Conservation (phyloP, 1,140 invertebrate species). For the Trigoniulus corallinus region DNA sequence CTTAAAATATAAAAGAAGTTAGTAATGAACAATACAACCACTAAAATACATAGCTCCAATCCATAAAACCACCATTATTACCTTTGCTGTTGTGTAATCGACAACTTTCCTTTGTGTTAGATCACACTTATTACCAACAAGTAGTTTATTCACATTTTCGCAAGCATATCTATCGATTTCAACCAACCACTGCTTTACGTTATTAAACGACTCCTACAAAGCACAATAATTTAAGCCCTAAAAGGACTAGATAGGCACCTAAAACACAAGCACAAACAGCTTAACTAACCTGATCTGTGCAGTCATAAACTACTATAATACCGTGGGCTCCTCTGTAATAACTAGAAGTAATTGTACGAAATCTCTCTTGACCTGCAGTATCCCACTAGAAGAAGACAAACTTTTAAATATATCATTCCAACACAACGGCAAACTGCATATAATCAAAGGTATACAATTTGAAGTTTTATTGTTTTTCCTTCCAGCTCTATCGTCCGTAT, state of each 20-base stretch:
- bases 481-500: conserved; percentile 98
- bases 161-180: conserved; percentile 98
- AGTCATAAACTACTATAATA: conserved; percentile 99
- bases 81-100: conserved; percentile 81
- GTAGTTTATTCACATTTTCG: conserved; percentile 97
- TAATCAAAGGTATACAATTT: conserved; percentile 63
- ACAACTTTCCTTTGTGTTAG: conserved; percentile 87
- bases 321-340: conserved; percentile 99
- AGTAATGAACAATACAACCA: background rate
- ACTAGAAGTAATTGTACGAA: conserved; percentile 86
- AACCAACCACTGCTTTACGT: conserved; percentile 94
- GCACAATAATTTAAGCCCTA: too few relatives aligned
- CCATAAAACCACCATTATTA: conserved; percentile 23
- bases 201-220: conserved; percentile 80
- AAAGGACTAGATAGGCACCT: too few relatives aligned
- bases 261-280: background rate
- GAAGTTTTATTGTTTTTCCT: conserved; percentile 97
- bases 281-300: conserved; percentile 68
- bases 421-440: too few relatives aligned
- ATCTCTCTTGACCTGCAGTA: conserved; percentile 95
- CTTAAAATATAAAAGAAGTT: conserved; percentile 29
- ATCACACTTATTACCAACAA: conserved; percentile 98
- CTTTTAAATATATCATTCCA: conserved; percentile 9
- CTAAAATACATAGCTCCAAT: background rate
- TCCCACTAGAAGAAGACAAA: conserved; percentile 52